These are phyloP conservation scores for Galaxea fascicularis DNA, from an alignment of 92 coral and sea anemone species.

Conservation along the genomic window DNA sequence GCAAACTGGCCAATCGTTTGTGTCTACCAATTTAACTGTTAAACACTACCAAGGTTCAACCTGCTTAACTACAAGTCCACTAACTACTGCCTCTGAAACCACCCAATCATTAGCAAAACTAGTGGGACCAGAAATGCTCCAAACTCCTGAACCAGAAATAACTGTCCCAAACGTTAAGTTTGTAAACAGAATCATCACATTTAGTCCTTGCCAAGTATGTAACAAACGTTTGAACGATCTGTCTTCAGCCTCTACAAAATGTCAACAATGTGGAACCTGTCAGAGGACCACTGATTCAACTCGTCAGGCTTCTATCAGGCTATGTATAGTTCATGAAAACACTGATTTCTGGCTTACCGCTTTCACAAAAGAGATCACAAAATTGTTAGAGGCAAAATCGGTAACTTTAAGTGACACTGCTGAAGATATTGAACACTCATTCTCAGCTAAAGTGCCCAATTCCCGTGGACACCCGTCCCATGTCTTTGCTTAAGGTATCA, in stretches of 20 bases:
- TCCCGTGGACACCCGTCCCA: too few relatives aligned
- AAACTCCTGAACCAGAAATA: conserved; percentile 37
- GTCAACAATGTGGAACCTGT: too few relatives aligned
- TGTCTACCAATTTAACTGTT: conserved; percentile 40
- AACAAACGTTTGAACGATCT: conserved; percentile 22
- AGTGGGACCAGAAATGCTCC: conserved; percentile 41
- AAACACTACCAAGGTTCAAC: conserved; percentile 54
- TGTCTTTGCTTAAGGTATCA: too few relatives aligned
- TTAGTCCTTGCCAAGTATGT: conserved; percentile 20
- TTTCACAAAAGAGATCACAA: neutral
- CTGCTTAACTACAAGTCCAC: conserved; percentile 46
- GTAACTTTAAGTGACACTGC: neutral
- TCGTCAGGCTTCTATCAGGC: too few relatives aligned
- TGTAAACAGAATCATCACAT: conserved; percentile 21
- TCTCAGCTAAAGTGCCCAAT: too few relatives aligned
- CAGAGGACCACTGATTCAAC: too few relatives aligned
- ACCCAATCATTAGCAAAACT: neutral
- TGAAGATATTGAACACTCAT: neutral
- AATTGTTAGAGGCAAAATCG: neutral
- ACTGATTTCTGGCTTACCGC: neutral
- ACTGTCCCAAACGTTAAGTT: conserved; percentile 33
- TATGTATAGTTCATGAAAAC: neutral
- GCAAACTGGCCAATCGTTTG: conserved; percentile 32
- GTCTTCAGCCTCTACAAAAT: too few relatives aligned
- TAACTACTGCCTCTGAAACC: conserved; percentile 34